Evolutionary conservation across 2,888 invertebrate species (phyloP).

Genomic region (Cremastobaeus sp.): DNA sequence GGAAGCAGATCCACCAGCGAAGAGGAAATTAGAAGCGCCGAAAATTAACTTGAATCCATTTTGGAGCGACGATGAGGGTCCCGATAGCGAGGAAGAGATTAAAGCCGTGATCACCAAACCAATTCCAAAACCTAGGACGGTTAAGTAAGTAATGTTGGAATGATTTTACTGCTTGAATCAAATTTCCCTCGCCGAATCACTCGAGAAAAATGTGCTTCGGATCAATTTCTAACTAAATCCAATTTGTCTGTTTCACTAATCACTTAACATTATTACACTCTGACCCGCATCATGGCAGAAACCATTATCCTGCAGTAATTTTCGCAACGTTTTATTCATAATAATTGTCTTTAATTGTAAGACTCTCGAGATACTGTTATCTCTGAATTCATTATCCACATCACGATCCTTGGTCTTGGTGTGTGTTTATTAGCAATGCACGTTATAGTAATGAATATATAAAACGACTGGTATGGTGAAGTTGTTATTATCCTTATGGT

Average conservation of each 20-base stretch:
- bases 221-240: too few relatives aligned
- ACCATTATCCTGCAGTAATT: constrained; percentile 7
- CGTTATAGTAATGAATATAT: constrained; percentile 39
- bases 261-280: not conserved
- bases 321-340: constrained; percentile 25
- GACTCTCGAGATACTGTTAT: constrained; percentile 15
- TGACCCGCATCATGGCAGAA: constrained; percentile 13
- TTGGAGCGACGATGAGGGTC: constrained; percentile 85
- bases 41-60: constrained; percentile 84
- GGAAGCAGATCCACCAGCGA: constrained; percentile 62
- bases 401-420: constrained; percentile 9
- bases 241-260: not conserved
- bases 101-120: constrained; percentile 70
- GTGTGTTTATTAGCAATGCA: constrained; percentile 35
- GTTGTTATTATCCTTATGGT: constrained; percentile 47
- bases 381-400: constrained; percentile 22
- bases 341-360: constrained; percentile 43
- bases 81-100: constrained; percentile 66
- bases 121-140: constrained; percentile 79
- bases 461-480: constrained; percentile 26
- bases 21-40: constrained; percentile 78
- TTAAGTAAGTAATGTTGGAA: constrained; percentile 72
- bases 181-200: too few relatives aligned
- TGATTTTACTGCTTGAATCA: too few relatives aligned
- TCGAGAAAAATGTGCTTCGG: too few relatives aligned